Evolutionary conservation across 2,888 invertebrate species (phyloP), one percentile per base, ranked within the genome.

Genomic region (Aspidapion aeneum): DNA sequence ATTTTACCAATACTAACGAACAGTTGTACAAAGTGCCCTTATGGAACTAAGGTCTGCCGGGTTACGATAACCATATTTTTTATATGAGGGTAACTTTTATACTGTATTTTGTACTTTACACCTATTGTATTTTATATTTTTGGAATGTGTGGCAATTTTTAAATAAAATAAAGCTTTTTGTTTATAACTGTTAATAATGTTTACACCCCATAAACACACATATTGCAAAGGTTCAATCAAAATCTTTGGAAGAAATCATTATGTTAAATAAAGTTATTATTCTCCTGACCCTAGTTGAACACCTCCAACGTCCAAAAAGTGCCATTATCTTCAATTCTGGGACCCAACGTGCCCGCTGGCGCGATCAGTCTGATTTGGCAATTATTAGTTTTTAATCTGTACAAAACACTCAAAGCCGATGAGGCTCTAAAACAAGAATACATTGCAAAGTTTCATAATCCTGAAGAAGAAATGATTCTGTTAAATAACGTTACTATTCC

Each of bases 341-440:
- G 96, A 67, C 84, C 87, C 1, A 85, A 87, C 63, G 86, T 89
- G 0, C 86, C 93, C 0, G 81, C 84, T 0, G 93, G 94, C 74
- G 95, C 93, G 0, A 81, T 93, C 1, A 90, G 94, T 73, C 81
- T 98, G 70, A 86, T 96, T 5, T 88, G 89, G 70, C 84, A 88
- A 70, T 83, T 97, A 51, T 84, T 98, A 9, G 86, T 96, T 18
- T 93, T 98, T 79, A 96, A 96, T 80, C 98, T 98, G 0, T 86
- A 88, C 60, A 89, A 88, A 73, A 83, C 98, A 67, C 83, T 96
- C 21, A 96, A 93, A 50, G 96, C 97, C 1, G 90, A 92, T 62
- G 87, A 90, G 75, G 94, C 95, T 0, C 79, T 98, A 51, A 83
- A 87, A 62, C 97, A 98, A 77, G 87, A 90, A 56, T 98, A 94